Evolutionary conservation across 2,888 invertebrate genomes (phyloP).

Genomic region (Dasypogon diadema): DNA sequence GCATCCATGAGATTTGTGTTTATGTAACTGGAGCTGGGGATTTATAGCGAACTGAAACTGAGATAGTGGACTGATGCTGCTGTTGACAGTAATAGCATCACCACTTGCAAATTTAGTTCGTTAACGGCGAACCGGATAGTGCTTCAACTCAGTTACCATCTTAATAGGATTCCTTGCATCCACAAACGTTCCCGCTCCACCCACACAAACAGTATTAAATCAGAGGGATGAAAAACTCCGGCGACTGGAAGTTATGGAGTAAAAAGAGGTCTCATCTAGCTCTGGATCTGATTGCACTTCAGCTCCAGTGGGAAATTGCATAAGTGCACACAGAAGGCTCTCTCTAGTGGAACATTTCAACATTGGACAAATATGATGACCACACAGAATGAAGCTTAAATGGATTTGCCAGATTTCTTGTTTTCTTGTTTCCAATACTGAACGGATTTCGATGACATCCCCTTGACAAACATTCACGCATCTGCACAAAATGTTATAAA

Average conservation of each 20-base stretch:
- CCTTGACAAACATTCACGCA: constrained; percentile 38
- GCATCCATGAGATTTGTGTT: not conserved
- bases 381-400: constrained; percentile 25
- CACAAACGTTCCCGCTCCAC: not conserved
- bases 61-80: not conserved
- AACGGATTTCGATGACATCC: constrained; percentile 45
- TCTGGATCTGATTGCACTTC: constrained; percentile 15
- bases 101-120: constrained; percentile 24
- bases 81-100: constrained; percentile 5
- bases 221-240: not conserved
- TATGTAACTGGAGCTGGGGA: not conserved
- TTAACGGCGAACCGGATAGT: not conserved
- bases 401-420: constrained; percentile 47
- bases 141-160: constrained; percentile 23
- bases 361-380: constrained; percentile 39
- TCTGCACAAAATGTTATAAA: too few species aligned
- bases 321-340: not conserved
- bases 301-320: constrained; percentile 32
- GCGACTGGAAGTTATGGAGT: not conserved
- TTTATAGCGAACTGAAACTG: not conserved
- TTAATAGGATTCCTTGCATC: constrained; percentile 22
- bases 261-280: not conserved
- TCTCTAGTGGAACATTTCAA: not conserved
- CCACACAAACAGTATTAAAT: not conserved
- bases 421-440: constrained; percentile 49